These are phyloP conservation scores for Seriola aureovittata DNA, from an alignment of 2,113 vertebrate species.

Conservation along the genomic window DNA sequence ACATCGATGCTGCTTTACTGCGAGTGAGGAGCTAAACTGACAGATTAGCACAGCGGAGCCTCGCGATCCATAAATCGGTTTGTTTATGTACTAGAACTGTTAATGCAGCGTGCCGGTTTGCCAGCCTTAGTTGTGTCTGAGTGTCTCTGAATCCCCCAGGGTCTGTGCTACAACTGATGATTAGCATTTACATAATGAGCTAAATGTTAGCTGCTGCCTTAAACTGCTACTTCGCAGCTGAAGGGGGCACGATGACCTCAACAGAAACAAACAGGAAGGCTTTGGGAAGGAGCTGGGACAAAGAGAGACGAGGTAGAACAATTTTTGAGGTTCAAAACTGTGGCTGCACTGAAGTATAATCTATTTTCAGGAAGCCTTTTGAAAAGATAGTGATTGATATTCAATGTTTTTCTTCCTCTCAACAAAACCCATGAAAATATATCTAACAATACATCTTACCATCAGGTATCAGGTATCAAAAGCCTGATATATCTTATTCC, in stretches of 20 bases:
- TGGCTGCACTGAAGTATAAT: not conserved
- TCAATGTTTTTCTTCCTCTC: too few relatives aligned
- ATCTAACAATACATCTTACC: too few relatives aligned
- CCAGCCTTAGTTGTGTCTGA: conserved; percentile 53
- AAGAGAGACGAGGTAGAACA: not conserved
- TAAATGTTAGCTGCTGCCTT: conserved; percentile 84
- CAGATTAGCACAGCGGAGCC: conserved; percentile 41
- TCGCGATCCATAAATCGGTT: conserved; percentile 25
- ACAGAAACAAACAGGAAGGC: conserved; percentile 26
- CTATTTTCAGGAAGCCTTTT: conserved; percentile 6
- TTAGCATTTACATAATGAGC: conserved; percentile 86
- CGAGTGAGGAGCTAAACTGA: conserved; percentile 25
- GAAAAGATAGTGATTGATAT: too few relatives aligned
- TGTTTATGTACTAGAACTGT: conserved; percentile 44
- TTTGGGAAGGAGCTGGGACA: not conserved
- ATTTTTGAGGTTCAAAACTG: conserved; percentile 8
- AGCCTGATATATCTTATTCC: too few relatives aligned
- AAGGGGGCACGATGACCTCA: conserved; percentile 67
- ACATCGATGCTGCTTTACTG: conserved; percentile 44
- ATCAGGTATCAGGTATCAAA: too few relatives aligned
- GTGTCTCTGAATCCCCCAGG: conserved; percentile 62
- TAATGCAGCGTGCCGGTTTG: conserved; percentile 45
- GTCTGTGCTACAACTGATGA: conserved; percentile 75
- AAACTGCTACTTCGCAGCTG: conserved; percentile 75
- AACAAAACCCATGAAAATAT: too few relatives aligned